phyloP scores from a whole-genome alignment of 2,113 vertebrate genomes.

The Gnathonemus longibarbis region DNA sequence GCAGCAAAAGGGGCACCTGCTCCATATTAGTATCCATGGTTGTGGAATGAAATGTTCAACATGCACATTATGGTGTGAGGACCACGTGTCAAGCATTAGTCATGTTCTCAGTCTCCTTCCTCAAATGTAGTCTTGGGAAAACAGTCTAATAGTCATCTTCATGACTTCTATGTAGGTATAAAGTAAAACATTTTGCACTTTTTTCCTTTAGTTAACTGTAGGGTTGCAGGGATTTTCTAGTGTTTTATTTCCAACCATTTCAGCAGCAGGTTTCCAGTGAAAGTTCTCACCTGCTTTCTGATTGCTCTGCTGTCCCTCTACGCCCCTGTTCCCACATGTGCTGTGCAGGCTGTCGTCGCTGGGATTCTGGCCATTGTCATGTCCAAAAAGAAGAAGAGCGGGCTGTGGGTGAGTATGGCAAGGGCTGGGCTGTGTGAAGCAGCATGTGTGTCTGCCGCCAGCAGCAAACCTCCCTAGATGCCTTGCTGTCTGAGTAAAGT shows the following conservation, averaged over 20 bases:
- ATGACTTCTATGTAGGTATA: background rate
- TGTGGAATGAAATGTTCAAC: too few species aligned
- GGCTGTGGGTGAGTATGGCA: slow-evolving; percentile 59
- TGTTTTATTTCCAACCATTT: background rate
- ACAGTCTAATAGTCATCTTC: background rate
- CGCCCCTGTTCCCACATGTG: slow-evolving; percentile 1
- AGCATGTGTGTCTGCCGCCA: background rate
- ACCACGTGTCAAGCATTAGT: too few species aligned
- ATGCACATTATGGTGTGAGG: too few species aligned
- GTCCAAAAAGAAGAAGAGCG: slow-evolving; percentile 67
- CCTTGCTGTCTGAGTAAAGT: background rate
- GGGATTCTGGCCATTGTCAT: slow-evolving; percentile 71
- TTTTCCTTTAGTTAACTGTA: background rate
- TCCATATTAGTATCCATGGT: too few species aligned
- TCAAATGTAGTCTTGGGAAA: background rate
- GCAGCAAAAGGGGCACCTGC: too few species aligned
- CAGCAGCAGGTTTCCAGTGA: background rate
- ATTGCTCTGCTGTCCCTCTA: background rate
- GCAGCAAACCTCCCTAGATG: background rate
- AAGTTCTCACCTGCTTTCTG: background rate
- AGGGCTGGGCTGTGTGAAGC: background rate
- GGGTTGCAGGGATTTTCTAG: background rate
- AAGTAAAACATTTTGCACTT: background rate
- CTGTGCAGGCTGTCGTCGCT: slow-evolving; percentile 50
- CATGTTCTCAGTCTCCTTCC: too few species aligned